A percentile compares a stretch with the other conserved stretches of the same genome.
Evolutionary conservation across 2,888 invertebrate genomes (phyloP).

Genomic region (Philhelius pedissequus): DNA sequence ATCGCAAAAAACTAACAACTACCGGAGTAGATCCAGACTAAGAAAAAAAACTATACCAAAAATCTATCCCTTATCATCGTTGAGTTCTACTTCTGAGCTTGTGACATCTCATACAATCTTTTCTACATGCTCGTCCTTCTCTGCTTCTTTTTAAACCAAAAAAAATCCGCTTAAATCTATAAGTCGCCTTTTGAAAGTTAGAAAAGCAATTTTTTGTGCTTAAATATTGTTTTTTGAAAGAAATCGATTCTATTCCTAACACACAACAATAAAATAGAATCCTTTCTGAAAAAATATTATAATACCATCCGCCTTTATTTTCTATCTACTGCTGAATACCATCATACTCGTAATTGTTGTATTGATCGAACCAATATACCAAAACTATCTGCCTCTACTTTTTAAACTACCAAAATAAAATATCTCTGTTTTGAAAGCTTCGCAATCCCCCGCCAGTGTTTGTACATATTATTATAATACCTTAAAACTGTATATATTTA

Average conservation of each 20-base stretch:
- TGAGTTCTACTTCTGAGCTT: conserved; percentile 43
- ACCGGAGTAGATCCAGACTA: conserved; percentile 44
- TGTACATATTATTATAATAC: conserved; percentile 47
- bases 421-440: conserved; percentile 66
- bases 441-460: conserved; percentile 67
- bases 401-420: conserved; percentile 35
- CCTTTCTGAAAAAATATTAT: conserved; percentile 25
- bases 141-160: background rate
- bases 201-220: conserved; percentile 42
- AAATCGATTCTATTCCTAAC: conserved; percentile 33
- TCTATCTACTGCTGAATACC: conserved; percentile 53
- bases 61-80: conserved; percentile 17
- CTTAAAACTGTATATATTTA: conserved; percentile 12
- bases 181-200: conserved; percentile 34
- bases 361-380: conserved; percentile 37
- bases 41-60: background rate
- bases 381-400: conserved; percentile 52
- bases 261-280: conserved; percentile 34
- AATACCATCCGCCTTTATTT: conserved; percentile 57
- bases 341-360: conserved; percentile 46
- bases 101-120: conserved; percentile 40
- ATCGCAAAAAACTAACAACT: conserved; percentile 28
- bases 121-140: conserved; percentile 21
- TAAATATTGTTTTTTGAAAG: conserved; percentile 61
- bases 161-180: conserved; percentile 33